Base-by-base conservation (phyloP, 2,113 vertebrate genomes). In the Zosterops pallidus region DNA sequence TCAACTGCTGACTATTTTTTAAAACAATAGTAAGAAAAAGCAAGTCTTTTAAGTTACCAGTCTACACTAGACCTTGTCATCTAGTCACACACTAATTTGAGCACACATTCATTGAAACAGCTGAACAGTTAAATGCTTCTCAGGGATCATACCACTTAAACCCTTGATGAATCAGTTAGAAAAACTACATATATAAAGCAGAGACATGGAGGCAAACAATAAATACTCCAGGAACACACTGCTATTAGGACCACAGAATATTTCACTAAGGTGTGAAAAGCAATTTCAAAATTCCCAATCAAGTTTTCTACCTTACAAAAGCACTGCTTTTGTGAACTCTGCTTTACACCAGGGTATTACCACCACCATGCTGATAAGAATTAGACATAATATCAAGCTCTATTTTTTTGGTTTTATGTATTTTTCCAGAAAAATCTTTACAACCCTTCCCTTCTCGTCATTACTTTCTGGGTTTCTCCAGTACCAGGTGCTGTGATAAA, bases 71-170 rank as follows among this genome's bases (percentile, higher is more conserved):
- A 53, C 15, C 4, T 35, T 53, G 18, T 47, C 42, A 74, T 56
- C 56, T 33, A 60, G 23, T 28, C 25, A 41, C 14, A 26, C 1
- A 2, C 31, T 60, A 53, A 75, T 33, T 74, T 49, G 75, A 2
- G 9, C 12, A n/a, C 17, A 24, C 15, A 70, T 28, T 70, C 42
- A 82, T 0, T 65, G 31, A 65, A 62, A 65, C 24, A 41, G 19
- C 31, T 82, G 37, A 60, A 62, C 16, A 83, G 21, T 20, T 84
- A 84, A 56, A 75, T 37, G 42, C 15, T 55, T 76, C 39, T 49
- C 6, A 4, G 44, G 33, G 31, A 75, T 63, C 6, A 0, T 12
- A 35, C 4, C 2, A 2, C 16, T 35, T 44, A 70, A 69, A 6
- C 0, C 24, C 46, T 47, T n/a, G 12, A 53, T 21, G 6, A 79